Base-by-base conservation (phyloP, 64 coral and sea anemone species). In the Anthopleura sola region DNA sequence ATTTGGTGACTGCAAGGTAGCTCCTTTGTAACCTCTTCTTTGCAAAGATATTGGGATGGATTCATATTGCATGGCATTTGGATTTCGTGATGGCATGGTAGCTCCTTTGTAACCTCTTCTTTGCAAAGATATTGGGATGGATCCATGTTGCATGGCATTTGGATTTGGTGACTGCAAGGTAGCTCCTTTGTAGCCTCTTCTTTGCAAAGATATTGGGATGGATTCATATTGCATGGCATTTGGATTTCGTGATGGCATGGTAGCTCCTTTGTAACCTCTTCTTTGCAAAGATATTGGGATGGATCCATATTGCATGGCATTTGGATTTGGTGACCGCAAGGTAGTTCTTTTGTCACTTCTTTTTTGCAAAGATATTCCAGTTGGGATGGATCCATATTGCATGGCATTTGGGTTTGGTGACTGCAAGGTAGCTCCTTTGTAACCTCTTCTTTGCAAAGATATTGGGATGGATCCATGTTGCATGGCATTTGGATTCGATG, bases 1-100 rank as follows among this genome's bases (percentile, higher is more conserved):
- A 48, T 11, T 5, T 48, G 46, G 46, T 93, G 92, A 49, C 53
- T 78, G 47, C 92, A 93, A 34, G 58, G 24, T 56, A 89, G 83
- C 5, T 49, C n/a, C 31, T 89, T 82, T 17, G 75, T 64, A 0
- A 86, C 85, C 75, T 36, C 36, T 34, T 48, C 46, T 48, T 48
- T 48, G 46, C 46, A 48, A 48, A 11, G 11, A 48, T 48, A 12
- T 68, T 68, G 8, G 0, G 26, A 26, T 29, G 62, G 9, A 68
- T 68, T 23, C 12, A 29, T 4, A 68, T 68, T 26, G 24, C 62
- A 58, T 3, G 6, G 20, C 19, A 76, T 20, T 20, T 31, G 11
- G 18, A 20, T 37, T 28, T 38, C 9, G 44, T 94, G 92, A 33
- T 60, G 60, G 24, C 92, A 94, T 51, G 55, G 19, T n/a, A 87